Evolutionary conservation across 2,797 vertebrate species (phyloP).

Genomic region (Arctocebus calabarensis): DNA sequence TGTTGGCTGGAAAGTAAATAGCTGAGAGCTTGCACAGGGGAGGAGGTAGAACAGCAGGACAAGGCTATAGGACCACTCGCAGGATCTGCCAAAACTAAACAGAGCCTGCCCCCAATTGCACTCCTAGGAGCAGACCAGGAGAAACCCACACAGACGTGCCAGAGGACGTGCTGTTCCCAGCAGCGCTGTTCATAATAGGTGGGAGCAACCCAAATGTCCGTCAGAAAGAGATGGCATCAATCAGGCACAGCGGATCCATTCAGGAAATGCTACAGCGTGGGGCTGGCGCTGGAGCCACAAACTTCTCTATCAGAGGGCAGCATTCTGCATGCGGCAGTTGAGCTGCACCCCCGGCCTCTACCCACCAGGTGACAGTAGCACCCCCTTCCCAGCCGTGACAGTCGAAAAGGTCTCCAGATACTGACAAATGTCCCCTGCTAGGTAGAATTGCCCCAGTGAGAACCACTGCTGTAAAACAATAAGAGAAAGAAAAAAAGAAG

Average conservation of each 20-base stretch:
- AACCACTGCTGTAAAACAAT: background rate
- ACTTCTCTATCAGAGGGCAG: no score
- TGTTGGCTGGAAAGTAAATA: background rate
- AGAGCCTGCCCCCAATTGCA: rapidly evolving
- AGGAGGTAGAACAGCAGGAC: rapidly evolving
- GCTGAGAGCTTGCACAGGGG: background rate
- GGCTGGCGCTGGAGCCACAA: background rate
- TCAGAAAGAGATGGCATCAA: background rate
- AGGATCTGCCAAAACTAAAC: background rate
- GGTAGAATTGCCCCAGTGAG: rapidly evolving
- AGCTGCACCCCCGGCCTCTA: background rate
- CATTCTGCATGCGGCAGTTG: no score
- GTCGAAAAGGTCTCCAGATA: background rate
- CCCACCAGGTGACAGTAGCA: no score
- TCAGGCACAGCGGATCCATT: rapidly evolving
- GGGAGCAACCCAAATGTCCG: background rate
- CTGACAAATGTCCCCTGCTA: no score
- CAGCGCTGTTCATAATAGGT: rapidly evolving
- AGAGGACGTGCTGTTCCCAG: rapidly evolving
- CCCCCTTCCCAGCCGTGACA: background rate
- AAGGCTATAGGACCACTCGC: rapidly evolving
- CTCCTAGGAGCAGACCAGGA: background rate
- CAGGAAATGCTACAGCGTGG: rapidly evolving
- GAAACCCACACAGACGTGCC: background rate
- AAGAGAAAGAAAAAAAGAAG: background rate